Base-by-base conservation (phyloP, 2,113 vertebrate genomes). In the Podocnemis expansa region DNA sequence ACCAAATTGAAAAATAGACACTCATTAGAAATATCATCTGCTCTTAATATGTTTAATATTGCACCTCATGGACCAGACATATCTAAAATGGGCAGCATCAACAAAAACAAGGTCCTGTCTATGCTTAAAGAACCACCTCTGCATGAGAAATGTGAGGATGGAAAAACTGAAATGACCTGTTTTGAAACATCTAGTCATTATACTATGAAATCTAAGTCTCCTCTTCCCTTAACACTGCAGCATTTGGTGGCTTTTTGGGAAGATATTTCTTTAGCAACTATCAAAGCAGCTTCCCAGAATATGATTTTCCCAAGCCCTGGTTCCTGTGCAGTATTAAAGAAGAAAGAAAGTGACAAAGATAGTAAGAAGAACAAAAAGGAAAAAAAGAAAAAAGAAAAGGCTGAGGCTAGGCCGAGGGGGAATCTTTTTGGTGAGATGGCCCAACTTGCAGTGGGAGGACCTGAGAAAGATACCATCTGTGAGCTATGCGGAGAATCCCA, bases 401-500 rank as follows among this genome's bases (percentile, higher is more conserved):
- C 99, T 8, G 99, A 99, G 90, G 97, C 99, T 67, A 98, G 99
- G 49, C 99, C 99, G 3, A 98, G 99, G 83, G 99, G 99, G 55
- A 99, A 99, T 98, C 98, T 99, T 56, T 99, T 99, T 97, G 99
- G 99, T 9, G 99, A 99, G 97, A 99, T 99, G 99, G 99, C 99
- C 12, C 99, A 99, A 95, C 98, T 99, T 51, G 99, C 99, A 24
- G 99, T 99, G 93, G 99, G 99, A 93, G 99, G 99, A 75, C 99
- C 99, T 5, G 99, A 99, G 97, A 99, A 99, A 95, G 99, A 99
- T 91, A 99, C 99, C 5, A 99, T 99, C 96, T 99, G 99, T 87
- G 99, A 99, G 94, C 98, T 99, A 45, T 99, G 99, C 89, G 99
- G 99, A 83, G 99, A 99, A 87, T 99, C 99, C 8, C 99, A 99